phyloP scores from a whole-genome alignment of 2,113 vertebrate genomes.

The Numenius arquata region DNA sequence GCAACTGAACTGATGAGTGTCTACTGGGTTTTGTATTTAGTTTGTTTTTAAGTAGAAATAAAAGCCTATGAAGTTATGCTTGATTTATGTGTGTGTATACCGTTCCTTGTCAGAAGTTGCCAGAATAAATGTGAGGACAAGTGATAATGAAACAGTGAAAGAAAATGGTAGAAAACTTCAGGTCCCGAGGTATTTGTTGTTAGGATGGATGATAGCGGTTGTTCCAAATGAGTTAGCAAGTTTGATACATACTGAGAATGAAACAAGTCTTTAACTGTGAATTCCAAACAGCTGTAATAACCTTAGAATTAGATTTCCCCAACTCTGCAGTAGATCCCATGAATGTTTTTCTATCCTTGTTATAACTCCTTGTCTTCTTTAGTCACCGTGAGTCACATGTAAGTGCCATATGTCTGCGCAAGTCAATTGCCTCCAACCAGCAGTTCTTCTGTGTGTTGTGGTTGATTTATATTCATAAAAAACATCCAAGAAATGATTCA shows the following conservation, averaged over 20 bases:
- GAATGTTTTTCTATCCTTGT: neutral
- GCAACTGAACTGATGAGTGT: neutral
- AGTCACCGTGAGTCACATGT: neutral
- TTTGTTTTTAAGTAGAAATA: neutral
- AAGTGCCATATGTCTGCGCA: neutral
- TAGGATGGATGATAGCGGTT: neutral
- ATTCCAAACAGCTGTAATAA: neutral
- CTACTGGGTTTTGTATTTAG: neutral
- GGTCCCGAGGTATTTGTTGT: neutral
- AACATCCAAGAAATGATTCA: slow-evolving; percentile 21
- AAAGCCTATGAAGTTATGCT: neutral
- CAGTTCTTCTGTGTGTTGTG: neutral
- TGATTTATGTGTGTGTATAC: neutral
- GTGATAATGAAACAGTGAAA: neutral
- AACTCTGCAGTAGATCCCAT: neutral
- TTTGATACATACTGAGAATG: neutral
- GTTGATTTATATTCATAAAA: slow-evolving; percentile 41
- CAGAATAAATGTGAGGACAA: neutral
- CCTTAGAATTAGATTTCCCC: neutral
- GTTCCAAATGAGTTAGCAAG: neutral
- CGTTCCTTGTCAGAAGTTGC: neutral
- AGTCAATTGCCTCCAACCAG: neutral
- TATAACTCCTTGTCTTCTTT: neutral
- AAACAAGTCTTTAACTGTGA: neutral
- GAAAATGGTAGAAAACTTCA: neutral